Conservation (phyloP, 2,888 invertebrate species). For the Vesta saturnalis region DNA sequence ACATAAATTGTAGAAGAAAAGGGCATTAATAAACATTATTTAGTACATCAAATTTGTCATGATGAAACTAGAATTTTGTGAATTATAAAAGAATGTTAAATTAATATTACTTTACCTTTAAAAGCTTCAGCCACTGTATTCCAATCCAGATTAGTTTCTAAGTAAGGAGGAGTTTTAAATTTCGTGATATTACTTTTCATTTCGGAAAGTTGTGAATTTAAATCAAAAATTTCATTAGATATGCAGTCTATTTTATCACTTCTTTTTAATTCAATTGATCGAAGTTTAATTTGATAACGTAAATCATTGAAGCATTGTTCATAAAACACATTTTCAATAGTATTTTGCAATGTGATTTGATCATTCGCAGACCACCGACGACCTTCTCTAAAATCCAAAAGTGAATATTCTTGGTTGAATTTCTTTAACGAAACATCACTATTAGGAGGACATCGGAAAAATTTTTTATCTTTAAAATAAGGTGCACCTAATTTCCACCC, state of each 20-base stretch:
- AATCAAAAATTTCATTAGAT: conserved; percentile 50
- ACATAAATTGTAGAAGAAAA: too few species aligned
- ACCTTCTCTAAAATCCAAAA: conserved; percentile 42
- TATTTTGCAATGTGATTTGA: conserved; percentile 65
- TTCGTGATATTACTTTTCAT: conserved; percentile 14
- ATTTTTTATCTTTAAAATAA: conserved; percentile 73
- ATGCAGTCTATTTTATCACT: neutral
- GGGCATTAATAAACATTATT: too few species aligned
- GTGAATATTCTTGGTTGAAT: conserved; percentile 52
- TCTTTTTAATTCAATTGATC: too few species aligned
- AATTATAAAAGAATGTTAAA: too few species aligned
- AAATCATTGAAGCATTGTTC: conserved; percentile 57
- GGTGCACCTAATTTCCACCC: conserved; percentile 64
- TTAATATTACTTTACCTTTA: too few species aligned
- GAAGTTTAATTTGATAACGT: conserved; percentile 44
- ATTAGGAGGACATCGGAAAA: conserved; percentile 68
- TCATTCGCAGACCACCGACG: conserved; percentile 67
- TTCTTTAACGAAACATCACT: conserved; percentile 62
- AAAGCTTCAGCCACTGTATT: conserved; percentile 63
- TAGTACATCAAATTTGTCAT: too few species aligned
- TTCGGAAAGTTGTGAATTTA: conserved; percentile 34
- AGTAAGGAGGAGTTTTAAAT: conserved; percentile 46
- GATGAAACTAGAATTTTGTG: too few species aligned
- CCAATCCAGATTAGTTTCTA: conserved; percentile 69
- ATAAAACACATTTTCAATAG: conserved; percentile 54